Base-by-base conservation (phyloP, 2,797 vertebrate genomes). In the Schizopygopsis malacanthus region DNA sequence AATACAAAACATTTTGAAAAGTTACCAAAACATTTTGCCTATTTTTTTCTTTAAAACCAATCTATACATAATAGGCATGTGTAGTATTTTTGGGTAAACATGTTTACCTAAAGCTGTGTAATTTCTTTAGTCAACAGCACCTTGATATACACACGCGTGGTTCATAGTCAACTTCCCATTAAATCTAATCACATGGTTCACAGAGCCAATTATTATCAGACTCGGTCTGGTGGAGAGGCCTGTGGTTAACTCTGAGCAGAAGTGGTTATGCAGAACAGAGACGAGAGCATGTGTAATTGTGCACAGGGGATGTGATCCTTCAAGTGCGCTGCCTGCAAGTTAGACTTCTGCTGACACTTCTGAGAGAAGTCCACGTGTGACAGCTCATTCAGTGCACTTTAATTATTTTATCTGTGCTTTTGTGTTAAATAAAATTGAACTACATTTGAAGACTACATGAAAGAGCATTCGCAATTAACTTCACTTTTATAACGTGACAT, bases 121-220 rank as follows among this genome's bases (percentile, higher is more conserved):
- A 15, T 61, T 85, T 92, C 90, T 87, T 82, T 85, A 93, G 92
- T 89, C 88, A 90, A 85, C 72, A 75, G 59, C 76, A 85, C 69
- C 79, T 78, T 69, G 76, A 83, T 76, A 81, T 82, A 71, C 37
- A 77, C 54, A 76, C 79, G 78, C 22, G 78, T 77, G 77, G 85
- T 63, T 61, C 84, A 79, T 61, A 80, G 79, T 82, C 88, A 91
- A 88, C 88, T 90, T 91, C 56, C 90, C 91, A 92, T 92, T 91
- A 93, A 95, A 95, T 93, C 88, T 83, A 92, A 95, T 95, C 92
- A 93, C 87, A 92, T 92, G 93, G 91, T 94, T 95, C 91, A 93
- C 91, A 92, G 94, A 92, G 88, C 91, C 92, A 93, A 94, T 95
- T 93, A 94, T 92, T 88, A 70, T 86, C 72, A 33, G 87, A 87